Conservation (phyloP, 2,888 invertebrate genomes). For the Plebejus argus region DNA sequence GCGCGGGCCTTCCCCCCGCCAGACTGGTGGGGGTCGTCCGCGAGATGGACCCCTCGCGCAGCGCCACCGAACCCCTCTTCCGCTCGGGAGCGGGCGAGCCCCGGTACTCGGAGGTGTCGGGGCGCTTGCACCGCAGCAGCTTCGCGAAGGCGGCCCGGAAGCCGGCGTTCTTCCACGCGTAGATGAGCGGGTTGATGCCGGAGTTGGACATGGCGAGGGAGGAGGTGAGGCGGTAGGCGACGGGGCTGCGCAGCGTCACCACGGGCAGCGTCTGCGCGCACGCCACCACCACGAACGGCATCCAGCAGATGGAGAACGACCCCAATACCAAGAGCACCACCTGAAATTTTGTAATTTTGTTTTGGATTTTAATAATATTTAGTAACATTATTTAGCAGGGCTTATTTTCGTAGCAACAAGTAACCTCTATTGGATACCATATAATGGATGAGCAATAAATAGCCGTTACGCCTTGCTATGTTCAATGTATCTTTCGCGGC, state of each 20-base stretch:
- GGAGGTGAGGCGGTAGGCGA: constrained; percentile 83
- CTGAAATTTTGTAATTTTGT: constrained; percentile 71
- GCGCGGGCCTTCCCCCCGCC: constrained; percentile 68
- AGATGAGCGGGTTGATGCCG: constrained; percentile 90
- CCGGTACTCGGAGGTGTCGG: constrained; percentile 79
- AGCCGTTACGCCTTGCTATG: no score
- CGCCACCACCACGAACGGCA: constrained; percentile 87
- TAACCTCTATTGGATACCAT: no score
- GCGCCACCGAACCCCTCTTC: constrained; percentile 73
- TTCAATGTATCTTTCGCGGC: no score
- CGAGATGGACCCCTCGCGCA: constrained; percentile 71
- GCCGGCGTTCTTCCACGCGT: constrained; percentile 91
- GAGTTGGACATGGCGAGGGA: constrained; percentile 90
- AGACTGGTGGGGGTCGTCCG: constrained; percentile 62
- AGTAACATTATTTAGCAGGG: no score
- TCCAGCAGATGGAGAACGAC: constrained; percentile 90
- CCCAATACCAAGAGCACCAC: constrained; percentile 89
- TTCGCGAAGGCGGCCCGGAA: constrained; percentile 87
- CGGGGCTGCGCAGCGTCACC: constrained; percentile 74
- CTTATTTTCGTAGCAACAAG: no score
- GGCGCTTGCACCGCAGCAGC: constrained; percentile 83
- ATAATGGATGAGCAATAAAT: no score
- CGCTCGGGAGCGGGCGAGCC: constrained; percentile 80
- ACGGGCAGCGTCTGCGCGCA: constrained; percentile 81
- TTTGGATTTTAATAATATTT: no score